phyloP scores from a whole-genome alignment of 2,113 vertebrate species.

The Dicrurus megarhynchus region DNA sequence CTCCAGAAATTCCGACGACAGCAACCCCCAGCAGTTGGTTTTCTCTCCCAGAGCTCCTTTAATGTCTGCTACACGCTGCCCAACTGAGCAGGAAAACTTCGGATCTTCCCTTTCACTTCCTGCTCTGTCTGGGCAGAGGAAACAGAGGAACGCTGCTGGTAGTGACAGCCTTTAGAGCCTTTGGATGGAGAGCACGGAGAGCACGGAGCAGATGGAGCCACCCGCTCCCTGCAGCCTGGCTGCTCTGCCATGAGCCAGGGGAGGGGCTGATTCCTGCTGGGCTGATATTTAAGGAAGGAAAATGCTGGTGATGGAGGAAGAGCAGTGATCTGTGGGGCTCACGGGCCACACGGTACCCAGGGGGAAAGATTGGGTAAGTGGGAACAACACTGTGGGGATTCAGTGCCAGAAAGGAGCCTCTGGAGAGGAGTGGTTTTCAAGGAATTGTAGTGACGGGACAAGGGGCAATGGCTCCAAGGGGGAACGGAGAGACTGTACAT shows the following conservation, averaged over 20 bases:
- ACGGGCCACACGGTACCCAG: fast-evolving
- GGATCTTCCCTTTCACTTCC: neutral
- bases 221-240: neutral
- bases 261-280: neutral
- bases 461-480: neutral
- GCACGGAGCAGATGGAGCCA: neutral
- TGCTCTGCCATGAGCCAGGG: neutral
- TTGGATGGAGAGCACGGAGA: neutral
- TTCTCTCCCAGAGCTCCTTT: neutral
- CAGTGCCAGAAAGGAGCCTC: neutral
- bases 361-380: neutral
- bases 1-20: neutral
- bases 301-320: neutral
- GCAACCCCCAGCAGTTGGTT: neutral
- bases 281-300: neutral
- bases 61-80: neutral
- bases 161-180: neutral
- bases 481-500: neutral
- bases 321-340: neutral
- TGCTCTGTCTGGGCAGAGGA: neutral
- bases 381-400: neutral
- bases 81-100: neutral
- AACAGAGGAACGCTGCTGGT: neutral
- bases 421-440: neutral
- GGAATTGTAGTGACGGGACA: neutral